A percentile compares a stretch with the other conserved stretches of the same genome.
These are phyloP conservation scores for Astyanax mexicanus DNA, from an alignment of 2,797 vertebrate genomes.

Conservation along the genomic window DNA sequence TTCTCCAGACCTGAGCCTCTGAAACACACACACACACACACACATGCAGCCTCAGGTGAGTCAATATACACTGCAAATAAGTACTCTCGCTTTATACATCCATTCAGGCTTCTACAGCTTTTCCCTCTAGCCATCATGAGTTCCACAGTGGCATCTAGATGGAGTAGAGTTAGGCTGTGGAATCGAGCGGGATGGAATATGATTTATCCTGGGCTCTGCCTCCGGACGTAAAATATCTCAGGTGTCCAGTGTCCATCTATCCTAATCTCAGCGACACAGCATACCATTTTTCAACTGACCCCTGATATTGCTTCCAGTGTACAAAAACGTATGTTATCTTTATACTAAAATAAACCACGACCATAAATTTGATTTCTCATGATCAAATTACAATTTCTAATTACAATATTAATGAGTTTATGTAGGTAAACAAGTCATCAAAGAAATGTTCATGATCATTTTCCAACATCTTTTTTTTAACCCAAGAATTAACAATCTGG, in stretches of 20 bases:
- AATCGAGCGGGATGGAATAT: not conserved
- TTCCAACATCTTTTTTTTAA: no score
- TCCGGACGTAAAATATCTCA: not conserved
- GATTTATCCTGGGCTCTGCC: not conserved
- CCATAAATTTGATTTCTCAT: no score
- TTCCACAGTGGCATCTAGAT: constrained; percentile 8
- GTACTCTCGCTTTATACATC: constrained; percentile 2
- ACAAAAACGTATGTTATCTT: no score
- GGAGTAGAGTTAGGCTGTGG: not conserved
- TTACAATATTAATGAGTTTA: no score
- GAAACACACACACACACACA: constrained; percentile 4
- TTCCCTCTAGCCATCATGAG: constrained; percentile 2
- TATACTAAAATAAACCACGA: no score
- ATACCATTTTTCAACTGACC: not conserved
- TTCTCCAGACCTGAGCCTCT: constrained; percentile 19
- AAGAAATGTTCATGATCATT: no score
- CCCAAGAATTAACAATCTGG: no score
- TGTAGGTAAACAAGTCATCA: no score
- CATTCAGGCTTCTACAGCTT: constrained; percentile 2
- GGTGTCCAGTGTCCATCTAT: not conserved
- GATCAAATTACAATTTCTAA: no score
- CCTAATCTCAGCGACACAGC: not conserved
- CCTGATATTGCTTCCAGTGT: no score
- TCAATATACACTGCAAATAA: constrained; percentile 40
- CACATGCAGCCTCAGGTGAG: constrained; percentile 24